Base-by-base conservation (phyloP, 1,140 invertebrate species). In the Drosophila novamexicana region DNA sequence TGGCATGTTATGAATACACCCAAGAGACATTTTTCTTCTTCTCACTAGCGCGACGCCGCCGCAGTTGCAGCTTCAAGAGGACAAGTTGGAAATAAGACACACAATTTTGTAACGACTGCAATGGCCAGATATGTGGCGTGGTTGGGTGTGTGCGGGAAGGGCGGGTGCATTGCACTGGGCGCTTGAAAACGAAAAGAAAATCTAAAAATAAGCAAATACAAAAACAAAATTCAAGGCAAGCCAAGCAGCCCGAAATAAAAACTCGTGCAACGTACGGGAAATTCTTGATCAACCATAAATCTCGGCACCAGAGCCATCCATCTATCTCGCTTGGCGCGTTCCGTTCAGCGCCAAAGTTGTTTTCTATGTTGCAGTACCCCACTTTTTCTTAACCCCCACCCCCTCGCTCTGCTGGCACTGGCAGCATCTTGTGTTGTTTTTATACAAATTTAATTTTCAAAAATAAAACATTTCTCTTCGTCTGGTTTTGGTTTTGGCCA, bases 281-380 rank as follows among this genome's bases (percentile, higher is more conserved):
- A 91, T 91, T 91, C 89, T 89, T 85, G 89, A 91, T 91, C 89
- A 86, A 91, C 71, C 78, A 91, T 91, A 91, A 91, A 91, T 91
- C 89, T 91, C 91, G 88, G 89, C 89, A 84, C 78, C 89, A 77
- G 75, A 80, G 83, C 76, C 81, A 91, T 91, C 89, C 84, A 91
- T 91, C 89, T 91, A 89, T 89, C 84, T 84, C 85, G 84, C 80
- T 78, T 84, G 83, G 79, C 83, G 83, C 76, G 83, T 80, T 88
- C 66, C 83, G 76, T 88, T 81, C 79, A 82, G 72, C 67, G 72
- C 79, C 83, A 88, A 86, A 82, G 79, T 88, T 88, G 83, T 86
- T 88, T 86, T 86, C 65, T 76, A 49, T 49, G 47, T 56, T 54
- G 47, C 42, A 66, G 39, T 16, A 29, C 36, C 22, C 7, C 16